phyloP scores from a whole-genome alignment of 1,140 invertebrate species.

The Aporrectodea caliginosa region DNA sequence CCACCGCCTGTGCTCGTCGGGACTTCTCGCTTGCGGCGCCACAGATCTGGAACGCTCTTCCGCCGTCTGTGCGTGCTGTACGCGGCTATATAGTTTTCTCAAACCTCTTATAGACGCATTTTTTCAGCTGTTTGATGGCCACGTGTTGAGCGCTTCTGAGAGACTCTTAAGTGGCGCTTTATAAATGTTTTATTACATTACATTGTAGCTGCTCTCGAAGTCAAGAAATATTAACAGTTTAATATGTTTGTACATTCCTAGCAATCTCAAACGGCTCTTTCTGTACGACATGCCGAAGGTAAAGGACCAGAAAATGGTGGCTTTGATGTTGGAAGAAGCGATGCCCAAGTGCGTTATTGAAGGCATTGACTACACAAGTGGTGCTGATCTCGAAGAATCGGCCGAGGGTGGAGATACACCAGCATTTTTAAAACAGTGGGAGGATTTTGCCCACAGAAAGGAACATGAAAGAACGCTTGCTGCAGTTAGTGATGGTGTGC shows the following conservation, averaged over 20 bases:
- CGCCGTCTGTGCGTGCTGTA: too few relatives aligned
- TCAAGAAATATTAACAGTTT: too few relatives aligned
- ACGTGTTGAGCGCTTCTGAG: too few relatives aligned
- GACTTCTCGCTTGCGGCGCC: too few relatives aligned
- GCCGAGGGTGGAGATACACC: background rate
- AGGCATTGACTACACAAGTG: slow-evolving; percentile 46
- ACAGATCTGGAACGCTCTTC: too few relatives aligned
- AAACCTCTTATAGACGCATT: too few relatives aligned
- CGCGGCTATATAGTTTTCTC: too few relatives aligned
- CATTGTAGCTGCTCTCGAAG: too few relatives aligned
- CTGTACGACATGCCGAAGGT: slow-evolving; percentile 48
- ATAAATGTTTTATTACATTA: too few relatives aligned
- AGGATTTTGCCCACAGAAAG: background rate
- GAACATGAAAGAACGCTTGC: background rate
- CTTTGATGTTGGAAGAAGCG: slow-evolving; percentile 50
- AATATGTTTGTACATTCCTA: slow-evolving; percentile 35
- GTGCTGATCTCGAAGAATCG: background rate
- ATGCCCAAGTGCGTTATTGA: slow-evolving; percentile 48
- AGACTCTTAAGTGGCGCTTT: too few relatives aligned
- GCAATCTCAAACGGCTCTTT: slow-evolving; percentile 49
- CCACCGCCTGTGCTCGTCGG: too few relatives aligned
- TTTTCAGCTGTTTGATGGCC: too few relatives aligned
- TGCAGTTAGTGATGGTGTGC: background rate
- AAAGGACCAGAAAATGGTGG: slow-evolving; percentile 45
- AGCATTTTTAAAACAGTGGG: background rate